A percentile compares a stretch with the other conserved stretches of the same genome.
phyloP scores from a whole-genome alignment of 2,888 invertebrate species.

The Nemotelus nigrinus region DNA sequence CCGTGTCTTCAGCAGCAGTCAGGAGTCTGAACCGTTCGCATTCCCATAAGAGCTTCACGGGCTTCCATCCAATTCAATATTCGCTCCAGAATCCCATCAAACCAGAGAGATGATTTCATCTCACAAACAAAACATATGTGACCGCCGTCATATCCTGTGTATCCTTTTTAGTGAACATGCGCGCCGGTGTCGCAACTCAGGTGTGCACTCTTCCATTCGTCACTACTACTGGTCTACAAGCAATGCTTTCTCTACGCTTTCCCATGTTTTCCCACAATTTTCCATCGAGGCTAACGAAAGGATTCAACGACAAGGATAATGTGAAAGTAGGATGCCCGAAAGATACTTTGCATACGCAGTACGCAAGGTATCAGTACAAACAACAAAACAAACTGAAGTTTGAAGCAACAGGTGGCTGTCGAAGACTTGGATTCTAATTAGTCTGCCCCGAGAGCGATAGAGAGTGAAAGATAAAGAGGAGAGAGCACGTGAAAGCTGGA shows the following conservation, averaged over 20 bases:
- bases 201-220: slow-evolving; percentile 29
- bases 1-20: slow-evolving; percentile 2
- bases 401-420: slow-evolving; percentile 39
- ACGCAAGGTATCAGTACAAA: neutral
- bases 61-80: neutral
- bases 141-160: slow-evolving; percentile 21
- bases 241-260: neutral
- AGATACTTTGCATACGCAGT: neutral
- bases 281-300: slow-evolving; percentile 21
- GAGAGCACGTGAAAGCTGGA: slow-evolving; percentile 8
- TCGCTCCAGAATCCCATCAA: slow-evolving; percentile 27
- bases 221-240: neutral
- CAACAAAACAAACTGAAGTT: slow-evolving; percentile 23
- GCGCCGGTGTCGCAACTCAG: slow-evolving; percentile 43
- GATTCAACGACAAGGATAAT: slow-evolving; percentile 10
- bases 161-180: slow-evolving; percentile 46
- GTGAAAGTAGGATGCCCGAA: slow-evolving; percentile 22
- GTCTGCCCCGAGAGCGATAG: too few relatives aligned
- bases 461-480: neutral
- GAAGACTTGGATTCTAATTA: too few relatives aligned
- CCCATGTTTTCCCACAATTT: slow-evolving; percentile 20
- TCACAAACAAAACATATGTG: slow-evolving; percentile 43
- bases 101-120: slow-evolving; percentile 35
- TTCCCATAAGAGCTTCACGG: neutral
- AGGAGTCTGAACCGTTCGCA: slow-evolving; percentile 10